Evolutionary conservation across 1,140 invertebrate species (phyloP).

Genomic region (Aphaenogaster ashmeadi): DNA sequence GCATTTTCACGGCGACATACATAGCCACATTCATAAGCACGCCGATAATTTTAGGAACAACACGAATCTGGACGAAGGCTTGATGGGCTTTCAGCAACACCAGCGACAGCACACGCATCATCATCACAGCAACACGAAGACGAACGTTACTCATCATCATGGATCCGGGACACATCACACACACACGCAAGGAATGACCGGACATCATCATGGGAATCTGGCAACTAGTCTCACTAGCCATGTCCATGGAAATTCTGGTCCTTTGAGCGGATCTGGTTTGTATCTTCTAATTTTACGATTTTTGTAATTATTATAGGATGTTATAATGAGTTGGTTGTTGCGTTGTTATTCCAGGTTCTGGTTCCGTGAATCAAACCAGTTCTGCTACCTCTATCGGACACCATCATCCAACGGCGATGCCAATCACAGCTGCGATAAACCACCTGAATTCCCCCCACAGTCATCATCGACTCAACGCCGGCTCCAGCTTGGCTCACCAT

Average conservation of each 20-base stretch:
- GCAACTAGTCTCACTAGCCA: conserved; percentile 51
- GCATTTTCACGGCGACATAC: conserved; percentile 72
- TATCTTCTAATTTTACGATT: not conserved
- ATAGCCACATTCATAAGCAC: conserved; percentile 74
- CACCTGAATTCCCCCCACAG: conserved; percentile 64
- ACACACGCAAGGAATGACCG: conserved; percentile 67
- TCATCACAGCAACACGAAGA: conserved; percentile 73
- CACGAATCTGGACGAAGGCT: conserved; percentile 70
- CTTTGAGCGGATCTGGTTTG: conserved; percentile 36
- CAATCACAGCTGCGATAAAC: conserved; percentile 52
- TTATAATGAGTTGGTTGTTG: not conserved
- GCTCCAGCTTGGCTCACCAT: conserved; percentile 44
- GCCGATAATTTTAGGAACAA: conserved; percentile 68
- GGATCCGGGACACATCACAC: conserved; percentile 66
- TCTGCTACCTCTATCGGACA: conserved; percentile 38
- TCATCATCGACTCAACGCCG: conserved; percentile 64
- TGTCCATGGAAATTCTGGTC: conserved; percentile 59
- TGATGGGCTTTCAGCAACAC: conserved; percentile 75
- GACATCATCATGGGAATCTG: conserved; percentile 77
- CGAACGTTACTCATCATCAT: conserved; percentile 62
- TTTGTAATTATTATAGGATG: not conserved
- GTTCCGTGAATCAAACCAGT: conserved; percentile 28
- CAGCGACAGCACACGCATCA: conserved; percentile 77
- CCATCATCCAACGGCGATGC: conserved; percentile 62
- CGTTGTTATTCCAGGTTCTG: conserved; percentile 33